Evolutionary conservation across 1,140 invertebrate genomes (phyloP).

Genomic region (Grapholita molesta): DNA sequence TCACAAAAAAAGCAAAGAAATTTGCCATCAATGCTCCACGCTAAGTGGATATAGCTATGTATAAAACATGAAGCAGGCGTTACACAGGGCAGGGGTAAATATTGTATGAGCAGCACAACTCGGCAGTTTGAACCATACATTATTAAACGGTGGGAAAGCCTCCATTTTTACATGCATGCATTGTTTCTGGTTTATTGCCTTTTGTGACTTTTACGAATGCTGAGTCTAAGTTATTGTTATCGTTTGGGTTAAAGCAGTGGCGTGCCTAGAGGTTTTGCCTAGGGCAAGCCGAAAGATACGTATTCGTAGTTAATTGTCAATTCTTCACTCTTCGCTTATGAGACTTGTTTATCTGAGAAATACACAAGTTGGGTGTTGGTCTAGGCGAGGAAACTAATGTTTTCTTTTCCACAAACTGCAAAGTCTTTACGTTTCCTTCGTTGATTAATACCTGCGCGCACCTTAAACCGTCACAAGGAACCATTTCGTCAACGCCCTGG

Average conservation of each 20-base stretch:
- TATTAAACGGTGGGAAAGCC: slow-evolving; percentile 68
- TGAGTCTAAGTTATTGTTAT: slow-evolving; percentile 53
- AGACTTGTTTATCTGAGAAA: not conserved
- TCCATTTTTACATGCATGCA: slow-evolving; percentile 51
- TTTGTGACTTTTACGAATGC: slow-evolving; percentile 50
- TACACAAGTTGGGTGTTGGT: not conserved
- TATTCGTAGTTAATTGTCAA: too few species aligned
- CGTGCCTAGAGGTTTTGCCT: too few species aligned
- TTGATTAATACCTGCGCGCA: not conserved
- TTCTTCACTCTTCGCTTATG: not conserved
- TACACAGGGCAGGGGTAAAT: slow-evolving; percentile 67
- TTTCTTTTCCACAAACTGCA: not conserved
- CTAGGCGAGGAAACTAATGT: not conserved
- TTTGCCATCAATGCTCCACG: not conserved
- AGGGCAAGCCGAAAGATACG: too few species aligned
- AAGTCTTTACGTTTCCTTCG: not conserved
- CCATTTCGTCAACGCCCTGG: too few species aligned
- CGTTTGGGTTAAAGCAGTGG: not conserved
- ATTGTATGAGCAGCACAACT: slow-evolving; percentile 75
- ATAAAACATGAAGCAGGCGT: slow-evolving; percentile 46
- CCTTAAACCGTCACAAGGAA: too few species aligned
- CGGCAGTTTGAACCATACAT: slow-evolving; percentile 74
- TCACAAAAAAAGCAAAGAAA: not conserved
- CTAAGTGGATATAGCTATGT: slow-evolving; percentile 35
- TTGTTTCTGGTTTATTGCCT: slow-evolving; percentile 62